Conservation (phyloP, 2,888 invertebrate genomes). For the Alcis repandata region DNA sequence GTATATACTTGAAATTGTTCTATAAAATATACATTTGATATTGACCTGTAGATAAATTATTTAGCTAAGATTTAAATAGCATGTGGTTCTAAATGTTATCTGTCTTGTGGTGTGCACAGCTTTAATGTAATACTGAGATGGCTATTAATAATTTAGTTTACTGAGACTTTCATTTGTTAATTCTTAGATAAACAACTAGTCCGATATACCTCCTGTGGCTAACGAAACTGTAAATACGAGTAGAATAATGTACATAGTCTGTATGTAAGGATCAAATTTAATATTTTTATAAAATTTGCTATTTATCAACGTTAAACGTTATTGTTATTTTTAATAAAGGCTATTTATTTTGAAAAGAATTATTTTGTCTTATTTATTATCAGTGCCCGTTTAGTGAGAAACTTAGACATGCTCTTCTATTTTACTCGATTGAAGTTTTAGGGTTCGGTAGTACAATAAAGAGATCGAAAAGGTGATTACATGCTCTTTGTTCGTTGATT, state of each 20-base stretch:
- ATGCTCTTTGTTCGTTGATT: too few species aligned
- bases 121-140: conserved; percentile 34
- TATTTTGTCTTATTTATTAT: conserved; percentile 35
- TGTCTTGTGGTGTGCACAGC: conserved; percentile 24
- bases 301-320: conserved; percentile 30
- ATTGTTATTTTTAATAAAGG: conserved; percentile 43
- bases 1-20: conserved; percentile 64
- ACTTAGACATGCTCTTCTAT: not conserved
- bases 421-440: too few species aligned
- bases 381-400: not conserved
- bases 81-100: conserved; percentile 2
- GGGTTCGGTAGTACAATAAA: too few species aligned
- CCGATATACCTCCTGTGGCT: conserved; percentile 49
- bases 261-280: conserved; percentile 54
- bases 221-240: conserved; percentile 44
- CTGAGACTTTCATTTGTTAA: conserved; percentile 35
- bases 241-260: conserved; percentile 42
- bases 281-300: conserved; percentile 40
- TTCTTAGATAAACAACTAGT: conserved; percentile 50
- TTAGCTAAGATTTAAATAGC: conserved; percentile 1
- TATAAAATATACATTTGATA: conserved; percentile 51
- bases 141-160: conserved; percentile 32
- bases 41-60: not conserved
- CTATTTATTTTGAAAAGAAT: conserved; percentile 47
- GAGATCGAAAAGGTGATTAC: too few species aligned